Percentiles rank a stretch among this genome's conserved stretches.
phyloP scores from a whole-genome alignment of 2,797 vertebrate species.

The Melopsittacus undulatus region DNA sequence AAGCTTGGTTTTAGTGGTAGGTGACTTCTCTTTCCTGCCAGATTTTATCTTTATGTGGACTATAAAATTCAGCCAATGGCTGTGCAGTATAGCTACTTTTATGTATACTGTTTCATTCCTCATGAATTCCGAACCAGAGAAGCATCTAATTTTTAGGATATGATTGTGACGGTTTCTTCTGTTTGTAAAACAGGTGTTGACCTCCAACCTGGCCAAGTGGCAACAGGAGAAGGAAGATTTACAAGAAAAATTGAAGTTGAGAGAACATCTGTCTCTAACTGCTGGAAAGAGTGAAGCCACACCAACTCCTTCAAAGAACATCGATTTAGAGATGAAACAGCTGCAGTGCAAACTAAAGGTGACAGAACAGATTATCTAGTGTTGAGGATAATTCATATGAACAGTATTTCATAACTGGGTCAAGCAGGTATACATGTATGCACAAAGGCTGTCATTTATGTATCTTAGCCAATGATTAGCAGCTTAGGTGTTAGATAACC shows the following conservation, averaged over 20 bases:
- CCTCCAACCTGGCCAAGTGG: slow-evolving; percentile 82
- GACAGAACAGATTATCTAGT: slow-evolving; percentile 41
- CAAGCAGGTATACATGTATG: background rate
- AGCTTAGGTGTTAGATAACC: background rate
- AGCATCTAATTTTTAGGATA: background rate
- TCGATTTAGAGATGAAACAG: slow-evolving; percentile 88
- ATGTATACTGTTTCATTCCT: background rate
- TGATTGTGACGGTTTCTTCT: slow-evolving; percentile 23
- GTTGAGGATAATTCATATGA: slow-evolving; percentile 2
- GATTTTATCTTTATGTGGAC: background rate
- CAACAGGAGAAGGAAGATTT: slow-evolving; percentile 89
- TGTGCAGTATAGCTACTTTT: background rate
- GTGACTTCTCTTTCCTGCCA: background rate
- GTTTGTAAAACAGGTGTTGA: slow-evolving; percentile 82
- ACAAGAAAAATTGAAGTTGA: slow-evolving; percentile 80
- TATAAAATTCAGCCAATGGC: background rate
- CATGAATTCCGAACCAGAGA: background rate
- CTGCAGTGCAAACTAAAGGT: slow-evolving; percentile 92
- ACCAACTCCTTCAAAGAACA: slow-evolving; percentile 74
- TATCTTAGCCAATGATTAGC: background rate
- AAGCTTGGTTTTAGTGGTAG: background rate
- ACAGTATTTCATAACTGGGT: slow-evolving; percentile 19
- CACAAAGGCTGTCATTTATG: background rate
- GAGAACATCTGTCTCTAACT: slow-evolving; percentile 79
- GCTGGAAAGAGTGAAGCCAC: slow-evolving; percentile 61